Conservation (phyloP, 2,113 vertebrate species). For the Sturnus vulgaris region DNA sequence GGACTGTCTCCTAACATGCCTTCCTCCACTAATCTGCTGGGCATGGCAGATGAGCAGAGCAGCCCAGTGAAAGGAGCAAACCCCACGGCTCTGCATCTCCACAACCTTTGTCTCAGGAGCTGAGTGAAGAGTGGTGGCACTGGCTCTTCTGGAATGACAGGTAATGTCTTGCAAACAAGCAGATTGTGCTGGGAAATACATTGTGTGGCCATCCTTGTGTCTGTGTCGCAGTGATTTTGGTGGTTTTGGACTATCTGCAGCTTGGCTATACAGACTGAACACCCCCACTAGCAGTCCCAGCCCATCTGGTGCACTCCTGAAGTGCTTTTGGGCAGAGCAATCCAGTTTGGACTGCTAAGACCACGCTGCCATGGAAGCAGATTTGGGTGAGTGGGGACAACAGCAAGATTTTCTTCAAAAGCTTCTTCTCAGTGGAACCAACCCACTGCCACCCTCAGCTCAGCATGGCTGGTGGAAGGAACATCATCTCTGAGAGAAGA, state of each 20-base stretch:
- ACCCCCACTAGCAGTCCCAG: not conserved
- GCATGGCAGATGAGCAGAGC: not conserved
- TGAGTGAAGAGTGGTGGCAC: not conserved
- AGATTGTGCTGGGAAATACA: not conserved
- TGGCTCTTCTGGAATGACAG: not conserved
- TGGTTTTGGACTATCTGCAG: not conserved
- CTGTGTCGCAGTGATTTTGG: not conserved
- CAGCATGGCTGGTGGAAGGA: not conserved
- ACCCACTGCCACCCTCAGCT: not conserved
- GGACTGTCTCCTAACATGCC: not conserved
- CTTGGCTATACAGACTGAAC: not conserved
- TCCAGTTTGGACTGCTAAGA: not conserved
- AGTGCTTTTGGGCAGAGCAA: not conserved
- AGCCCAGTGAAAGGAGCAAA: not conserved
- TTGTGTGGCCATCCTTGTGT: not conserved
- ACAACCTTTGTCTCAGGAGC: not conserved
- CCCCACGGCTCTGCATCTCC: not conserved
- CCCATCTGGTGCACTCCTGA: not conserved
- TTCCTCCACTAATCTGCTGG: not conserved
- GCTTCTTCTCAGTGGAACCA: not conserved
- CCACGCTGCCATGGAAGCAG: not conserved
- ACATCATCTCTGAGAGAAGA: accelerated
- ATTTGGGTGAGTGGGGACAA: not conserved
- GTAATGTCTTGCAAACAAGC: not conserved
- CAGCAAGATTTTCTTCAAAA: not conserved